Conservation (phyloP, 92 coral and sea anemone genomes). For the Umimayanthus chanpuru region DNA sequence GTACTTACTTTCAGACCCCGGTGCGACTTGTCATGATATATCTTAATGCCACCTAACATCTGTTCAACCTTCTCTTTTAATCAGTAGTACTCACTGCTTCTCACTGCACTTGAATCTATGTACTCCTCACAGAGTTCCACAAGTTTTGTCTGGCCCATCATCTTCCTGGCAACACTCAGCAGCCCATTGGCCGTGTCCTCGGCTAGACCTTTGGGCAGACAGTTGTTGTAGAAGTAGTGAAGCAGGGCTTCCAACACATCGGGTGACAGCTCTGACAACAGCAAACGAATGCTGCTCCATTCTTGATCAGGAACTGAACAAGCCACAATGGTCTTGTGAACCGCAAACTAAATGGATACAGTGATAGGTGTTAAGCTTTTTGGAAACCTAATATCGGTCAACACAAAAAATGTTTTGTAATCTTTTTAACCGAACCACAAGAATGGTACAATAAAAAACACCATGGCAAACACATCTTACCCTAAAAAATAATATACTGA, state of each 20-base stretch:
- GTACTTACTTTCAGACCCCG: no score
- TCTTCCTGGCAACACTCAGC: conserved; percentile 12
- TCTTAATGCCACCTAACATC: no score
- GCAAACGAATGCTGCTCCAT: conserved; percentile 19
- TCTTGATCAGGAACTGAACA: conserved; percentile 20
- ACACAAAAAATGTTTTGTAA: no score
- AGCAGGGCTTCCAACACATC: conserved; percentile 25
- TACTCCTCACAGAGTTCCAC: conserved; percentile 36
- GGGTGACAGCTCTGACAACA: conserved; percentile 31
- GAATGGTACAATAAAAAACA: no score
- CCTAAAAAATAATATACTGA: no score
- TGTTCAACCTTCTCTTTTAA: no score
- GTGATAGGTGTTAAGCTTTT: no score
- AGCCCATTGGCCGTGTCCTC: conserved; percentile 39
- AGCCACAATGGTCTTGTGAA: conserved; percentile 35
- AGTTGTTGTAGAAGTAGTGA: conserved; percentile 36
- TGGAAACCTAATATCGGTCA: no score
- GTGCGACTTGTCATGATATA: no score
- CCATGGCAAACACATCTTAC: no score
- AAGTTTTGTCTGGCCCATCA: conserved; percentile 11
- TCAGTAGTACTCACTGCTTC: conserved; percentile 26
- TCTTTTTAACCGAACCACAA: neutral
- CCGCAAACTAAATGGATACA: conserved; percentile 16
- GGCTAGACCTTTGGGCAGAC: conserved; percentile 13
- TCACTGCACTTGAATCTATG: conserved; percentile 37